These are phyloP conservation scores for Ceratina australensis DNA, from an alignment of 1,140 invertebrate species.

Conservation along the genomic window DNA sequence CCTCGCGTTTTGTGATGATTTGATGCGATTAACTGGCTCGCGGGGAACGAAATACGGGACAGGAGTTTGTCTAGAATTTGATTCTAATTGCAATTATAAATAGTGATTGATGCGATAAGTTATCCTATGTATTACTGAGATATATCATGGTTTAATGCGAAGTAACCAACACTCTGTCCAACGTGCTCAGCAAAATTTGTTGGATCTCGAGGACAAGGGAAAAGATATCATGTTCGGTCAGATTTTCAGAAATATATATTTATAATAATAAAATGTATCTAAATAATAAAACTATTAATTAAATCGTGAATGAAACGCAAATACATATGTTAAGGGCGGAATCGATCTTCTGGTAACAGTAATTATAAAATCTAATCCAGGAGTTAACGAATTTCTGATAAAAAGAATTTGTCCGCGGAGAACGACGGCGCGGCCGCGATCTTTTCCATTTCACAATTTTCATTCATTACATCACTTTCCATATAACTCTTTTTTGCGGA, in stretches of 20 bases:
- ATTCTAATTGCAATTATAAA: not conserved
- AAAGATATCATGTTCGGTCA: no score
- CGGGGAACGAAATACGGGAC: not conserved
- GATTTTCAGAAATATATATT: no score
- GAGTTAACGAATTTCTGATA: not conserved
- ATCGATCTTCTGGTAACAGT: not conserved
- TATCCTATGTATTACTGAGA: not conserved
- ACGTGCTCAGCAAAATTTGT: no score
- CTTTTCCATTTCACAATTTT: not conserved
- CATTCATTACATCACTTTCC: not conserved
- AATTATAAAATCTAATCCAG: not conserved
- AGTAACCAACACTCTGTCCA: no score
- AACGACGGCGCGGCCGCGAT: not conserved
- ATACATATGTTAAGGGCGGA: not conserved
- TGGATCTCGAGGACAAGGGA: no score
- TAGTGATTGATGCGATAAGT: not conserved
- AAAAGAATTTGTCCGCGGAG: not conserved
- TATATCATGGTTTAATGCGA: not conserved
- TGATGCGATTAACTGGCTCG: constrained; percentile 1
- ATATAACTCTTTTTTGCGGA: not conserved
- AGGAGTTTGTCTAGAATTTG: not conserved
- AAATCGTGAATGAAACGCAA: no score
- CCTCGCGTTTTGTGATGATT: not conserved
- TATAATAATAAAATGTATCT: no score
- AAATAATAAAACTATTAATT: no score